These are phyloP conservation scores for Urechis unicinctus DNA, from an alignment of 2,888 invertebrate species.

Conservation along the genomic window DNA sequence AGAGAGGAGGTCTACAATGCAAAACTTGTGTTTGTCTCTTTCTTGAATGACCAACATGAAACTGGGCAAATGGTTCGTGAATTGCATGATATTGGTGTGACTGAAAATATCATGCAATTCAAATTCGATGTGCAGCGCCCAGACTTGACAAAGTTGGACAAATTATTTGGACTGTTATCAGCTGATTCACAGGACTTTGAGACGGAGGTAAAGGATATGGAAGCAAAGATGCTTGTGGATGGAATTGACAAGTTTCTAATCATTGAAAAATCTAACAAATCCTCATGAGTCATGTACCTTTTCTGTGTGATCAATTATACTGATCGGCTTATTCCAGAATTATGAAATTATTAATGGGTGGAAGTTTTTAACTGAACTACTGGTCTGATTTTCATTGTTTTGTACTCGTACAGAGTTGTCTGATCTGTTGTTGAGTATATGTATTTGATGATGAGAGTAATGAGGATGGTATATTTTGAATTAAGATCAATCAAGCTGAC, in stretches of 20 bases:
- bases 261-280: no score
- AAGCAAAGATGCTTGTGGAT: conserved; percentile 14
- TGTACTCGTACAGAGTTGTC: no score
- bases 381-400: no score
- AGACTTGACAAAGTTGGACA: conserved; percentile 48
- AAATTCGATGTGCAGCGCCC: conserved; percentile 37
- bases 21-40: conserved; percentile 47
- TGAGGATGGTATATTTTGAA: no score
- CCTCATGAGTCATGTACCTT: no score
- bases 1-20: conserved; percentile 44
- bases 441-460: no score
- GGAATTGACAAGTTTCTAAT: conserved; percentile 1
- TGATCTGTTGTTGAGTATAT: no score
- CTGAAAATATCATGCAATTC: conserved; percentile 36
- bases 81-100: conserved; percentile 20
- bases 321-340: no score
- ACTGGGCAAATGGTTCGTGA: conserved; percentile 40
- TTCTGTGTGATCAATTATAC: no score
- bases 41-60: conserved; percentile 38
- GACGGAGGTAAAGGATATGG: conserved; percentile 22
- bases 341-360: no score
- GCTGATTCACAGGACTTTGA: conserved; percentile 31
- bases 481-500: no score
- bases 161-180: conserved; percentile 43
- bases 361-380: no score